Conservation (phyloP, 2,113 vertebrate genomes). For the Gallinago jamesoni region DNA sequence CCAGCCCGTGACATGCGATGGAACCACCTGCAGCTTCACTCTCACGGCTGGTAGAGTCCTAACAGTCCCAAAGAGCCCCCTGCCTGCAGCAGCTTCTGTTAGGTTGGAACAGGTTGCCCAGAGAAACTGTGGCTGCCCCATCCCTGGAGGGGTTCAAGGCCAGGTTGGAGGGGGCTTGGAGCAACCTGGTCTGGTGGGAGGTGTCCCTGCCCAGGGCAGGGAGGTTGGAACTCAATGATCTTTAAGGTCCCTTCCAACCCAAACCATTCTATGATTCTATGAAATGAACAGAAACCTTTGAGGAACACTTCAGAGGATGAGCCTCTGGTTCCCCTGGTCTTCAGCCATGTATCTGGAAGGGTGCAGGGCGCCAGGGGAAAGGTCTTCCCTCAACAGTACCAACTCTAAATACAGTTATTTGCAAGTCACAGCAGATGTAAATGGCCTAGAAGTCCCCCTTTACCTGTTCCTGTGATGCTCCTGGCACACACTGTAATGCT, state of each 20-base stretch:
- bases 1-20: neutral
- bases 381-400: rapidly evolving
- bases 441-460: neutral
- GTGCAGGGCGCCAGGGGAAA: neutral
- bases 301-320: neutral
- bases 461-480: neutral
- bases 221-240: too few species aligned
- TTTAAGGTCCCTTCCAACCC: too few species aligned
- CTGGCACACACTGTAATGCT: neutral
- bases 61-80: neutral
- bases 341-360: rapidly evolving
- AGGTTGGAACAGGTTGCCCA: neutral
- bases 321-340: neutral
- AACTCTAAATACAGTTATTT: neutral
- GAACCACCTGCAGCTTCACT: neutral
- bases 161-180: too few species aligned
- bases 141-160: too few species aligned
- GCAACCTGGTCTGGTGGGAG: too few species aligned
- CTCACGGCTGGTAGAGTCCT: neutral
- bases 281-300: neutral
- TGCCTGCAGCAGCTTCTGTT: neutral
- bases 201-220: too few species aligned
- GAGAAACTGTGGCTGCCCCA: too few species aligned
- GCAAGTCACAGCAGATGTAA: neutral
- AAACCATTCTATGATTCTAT: too few species aligned